Base-by-base conservation (phyloP, 2,888 invertebrate species). In the Yponomeuta malinellus region DNA sequence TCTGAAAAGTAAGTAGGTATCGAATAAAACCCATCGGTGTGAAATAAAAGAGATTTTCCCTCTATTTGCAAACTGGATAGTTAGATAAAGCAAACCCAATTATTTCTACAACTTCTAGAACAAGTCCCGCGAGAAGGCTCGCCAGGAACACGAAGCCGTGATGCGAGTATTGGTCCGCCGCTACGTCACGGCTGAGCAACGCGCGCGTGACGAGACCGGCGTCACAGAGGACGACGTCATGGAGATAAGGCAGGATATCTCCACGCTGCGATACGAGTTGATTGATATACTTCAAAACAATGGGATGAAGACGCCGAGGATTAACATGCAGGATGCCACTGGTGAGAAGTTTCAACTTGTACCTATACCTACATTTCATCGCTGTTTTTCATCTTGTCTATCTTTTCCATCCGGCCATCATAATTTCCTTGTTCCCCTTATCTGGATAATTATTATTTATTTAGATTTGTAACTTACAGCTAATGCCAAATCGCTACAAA, bases 141-240 rank as follows among this genome's bases (percentile, higher is more conserved):
- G 94, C 75, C 92, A 93, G 69, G 93, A 96, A 66, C 96, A 97
- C 84, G 96, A 97, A 87, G 94, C 94, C 52, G 96, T 98, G 8
- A 98, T 98, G 96, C 94, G 96, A 74, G 94, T 98, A 70, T 88
- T 99, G 73, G 96, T 99, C 37, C 94, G 98, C 71, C 94, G 99
- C 63, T 99, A 98, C 91, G 96, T 99, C 23, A 97, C 97, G 0
- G 95, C 96, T 0, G 97, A 97, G 83, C 97, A 97, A 84, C 90
- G 96, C 67, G 97, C 97, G 75, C 94, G 97, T 70, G 98, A 98
- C 83, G 97, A 98, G 71, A 96, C 95, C 73, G 97, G 97, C 10
- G 97, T 99, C 37, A 98, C 97, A 0, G 99, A 99, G 83, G 99
- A 99, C 87, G 99, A 99, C 86, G 97, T 99, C 74, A 98, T 98